A percentile compares a stretch with the other conserved stretches of the same genome.
Evolutionary conservation across 2,797 vertebrate genomes (phyloP).

Genomic region (Psittacula derbiana): DNA sequence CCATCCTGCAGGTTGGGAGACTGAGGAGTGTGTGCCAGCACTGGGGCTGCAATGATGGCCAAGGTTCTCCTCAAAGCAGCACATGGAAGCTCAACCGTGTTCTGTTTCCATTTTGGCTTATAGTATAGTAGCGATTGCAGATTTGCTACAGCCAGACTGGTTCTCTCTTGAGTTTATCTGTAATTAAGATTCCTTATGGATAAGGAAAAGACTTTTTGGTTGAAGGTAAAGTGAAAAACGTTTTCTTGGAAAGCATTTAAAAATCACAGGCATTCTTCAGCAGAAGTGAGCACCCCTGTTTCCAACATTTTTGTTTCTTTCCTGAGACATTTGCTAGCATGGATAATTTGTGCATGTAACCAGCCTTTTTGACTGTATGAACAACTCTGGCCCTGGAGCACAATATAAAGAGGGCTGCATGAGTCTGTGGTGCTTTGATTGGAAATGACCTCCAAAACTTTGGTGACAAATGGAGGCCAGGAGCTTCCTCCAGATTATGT

Average conservation of each 20-base stretch:
- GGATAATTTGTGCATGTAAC: not conserved
- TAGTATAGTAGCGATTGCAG: not conserved
- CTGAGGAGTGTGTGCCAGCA: not conserved
- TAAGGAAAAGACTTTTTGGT: not conserved
- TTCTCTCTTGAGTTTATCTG: not conserved
- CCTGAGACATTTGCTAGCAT: not conserved
- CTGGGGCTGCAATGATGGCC: accelerated
- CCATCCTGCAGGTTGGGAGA: not conserved
- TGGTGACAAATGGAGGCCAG: not conserved
- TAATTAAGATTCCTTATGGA: not conserved
- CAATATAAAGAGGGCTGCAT: not conserved
- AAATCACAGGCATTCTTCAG: not conserved
- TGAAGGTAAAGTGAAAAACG: not conserved
- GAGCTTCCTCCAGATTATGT: not conserved
- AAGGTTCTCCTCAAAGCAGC: not conserved
- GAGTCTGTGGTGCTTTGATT: not conserved
- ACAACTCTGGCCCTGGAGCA: not conserved
- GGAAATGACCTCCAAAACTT: not conserved
- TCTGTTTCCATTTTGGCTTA: not conserved
- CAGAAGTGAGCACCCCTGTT: not conserved
- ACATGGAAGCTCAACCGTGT: accelerated
- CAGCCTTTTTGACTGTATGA: not conserved
- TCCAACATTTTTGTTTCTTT: not conserved
- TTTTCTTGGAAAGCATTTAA: not conserved
- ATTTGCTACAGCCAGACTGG: not conserved